Evolutionary conservation across 92 coral and sea anemone species (phyloP).

Genomic region (Montipora capitata): DNA sequence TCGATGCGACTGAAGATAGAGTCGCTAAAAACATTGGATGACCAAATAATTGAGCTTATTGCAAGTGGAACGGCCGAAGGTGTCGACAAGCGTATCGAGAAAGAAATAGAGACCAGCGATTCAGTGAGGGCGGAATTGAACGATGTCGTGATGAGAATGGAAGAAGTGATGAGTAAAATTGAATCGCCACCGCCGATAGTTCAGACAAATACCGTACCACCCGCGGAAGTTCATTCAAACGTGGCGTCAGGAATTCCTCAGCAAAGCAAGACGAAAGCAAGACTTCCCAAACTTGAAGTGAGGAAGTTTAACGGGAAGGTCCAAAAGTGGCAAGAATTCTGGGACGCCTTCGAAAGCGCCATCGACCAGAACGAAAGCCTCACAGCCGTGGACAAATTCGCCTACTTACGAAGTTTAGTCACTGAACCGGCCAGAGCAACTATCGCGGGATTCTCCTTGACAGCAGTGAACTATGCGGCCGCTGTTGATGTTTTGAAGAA

Average conservation of each 20-base stretch:
- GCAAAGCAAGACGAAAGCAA: conserved; percentile 14
- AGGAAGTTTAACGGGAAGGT: conserved; percentile 57
- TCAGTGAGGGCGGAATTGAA: conserved; percentile 7
- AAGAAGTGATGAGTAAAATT: too few relatives aligned
- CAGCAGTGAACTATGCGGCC: conserved; percentile 57
- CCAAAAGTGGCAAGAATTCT: conserved; percentile 79
- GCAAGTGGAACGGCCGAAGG: conserved; percentile 12
- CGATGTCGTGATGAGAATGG: too few relatives aligned
- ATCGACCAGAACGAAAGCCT: conserved; percentile 47
- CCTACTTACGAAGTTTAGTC: conserved; percentile 54
- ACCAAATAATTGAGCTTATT: conserved; percentile 31
- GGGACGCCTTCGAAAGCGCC: conserved; percentile 70
- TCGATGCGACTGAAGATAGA: conserved; percentile 32
- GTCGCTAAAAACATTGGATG: conserved; percentile 37
- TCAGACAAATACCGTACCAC: too few relatives aligned
- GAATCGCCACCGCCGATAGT: not conserved
- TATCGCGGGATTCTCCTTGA: conserved; percentile 69
- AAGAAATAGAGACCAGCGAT: conserved; percentile 45
- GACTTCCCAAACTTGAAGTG: conserved; percentile 68
- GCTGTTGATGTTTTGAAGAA: conserved; percentile 54
- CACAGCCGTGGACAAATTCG: conserved; percentile 4
- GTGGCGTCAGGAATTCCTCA: too few relatives aligned
- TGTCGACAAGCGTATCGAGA: conserved; percentile 13
- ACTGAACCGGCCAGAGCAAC: conserved; percentile 54
- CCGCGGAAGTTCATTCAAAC: too few relatives aligned